Evolutionary conservation across 2,113 vertebrate genomes (phyloP).

Genomic region (Apteryx mantelli): DNA sequence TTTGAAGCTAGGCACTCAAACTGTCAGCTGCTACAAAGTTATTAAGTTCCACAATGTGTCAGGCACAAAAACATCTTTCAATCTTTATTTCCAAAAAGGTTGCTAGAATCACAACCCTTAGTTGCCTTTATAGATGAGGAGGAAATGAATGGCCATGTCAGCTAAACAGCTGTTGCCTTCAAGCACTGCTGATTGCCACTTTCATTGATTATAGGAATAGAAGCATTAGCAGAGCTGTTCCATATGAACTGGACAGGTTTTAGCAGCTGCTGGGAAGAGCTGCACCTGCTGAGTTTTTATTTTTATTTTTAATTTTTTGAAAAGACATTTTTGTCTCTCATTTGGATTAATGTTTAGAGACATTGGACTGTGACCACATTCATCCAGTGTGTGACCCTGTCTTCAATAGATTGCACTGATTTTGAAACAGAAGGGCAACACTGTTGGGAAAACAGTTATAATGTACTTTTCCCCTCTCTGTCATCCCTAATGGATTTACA

Average conservation of each 20-base stretch:
- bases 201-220: not conserved
- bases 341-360: not conserved
- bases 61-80: not conserved
- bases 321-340: not conserved
- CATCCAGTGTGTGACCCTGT: not conserved
- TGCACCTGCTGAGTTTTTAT: not conserved
- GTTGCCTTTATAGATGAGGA: not conserved
- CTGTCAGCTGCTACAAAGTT: not conserved
- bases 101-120: not conserved
- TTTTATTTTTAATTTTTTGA: not conserved
- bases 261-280: not conserved
- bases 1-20: not conserved
- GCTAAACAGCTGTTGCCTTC: not conserved
- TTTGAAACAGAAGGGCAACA: not conserved
- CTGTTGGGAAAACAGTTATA: not conserved
- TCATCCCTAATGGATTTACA: not conserved
- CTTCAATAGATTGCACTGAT: not conserved
- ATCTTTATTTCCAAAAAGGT: not conserved
- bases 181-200: not conserved
- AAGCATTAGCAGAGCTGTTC: not conserved
- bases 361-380: fast-evolving
- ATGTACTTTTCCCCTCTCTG: not conserved
- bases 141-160: not conserved
- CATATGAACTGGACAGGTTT: not conserved
- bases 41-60: not conserved